A percentile compares a stretch with the other conserved stretches of the same genome.
Conservation (phyloP, 2,888 invertebrate genomes). For the Syrphus vitripennis region DNA sequence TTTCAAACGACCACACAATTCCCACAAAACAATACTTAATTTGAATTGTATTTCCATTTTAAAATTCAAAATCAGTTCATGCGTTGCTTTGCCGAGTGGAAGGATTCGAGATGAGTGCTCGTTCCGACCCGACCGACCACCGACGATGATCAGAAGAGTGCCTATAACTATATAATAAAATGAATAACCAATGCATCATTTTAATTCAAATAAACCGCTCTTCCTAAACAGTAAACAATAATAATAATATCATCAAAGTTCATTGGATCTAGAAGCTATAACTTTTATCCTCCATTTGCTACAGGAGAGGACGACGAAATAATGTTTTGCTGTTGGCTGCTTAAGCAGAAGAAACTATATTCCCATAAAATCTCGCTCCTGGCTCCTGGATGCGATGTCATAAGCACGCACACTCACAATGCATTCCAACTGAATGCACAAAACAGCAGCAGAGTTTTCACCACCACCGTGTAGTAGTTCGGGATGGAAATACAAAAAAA, state of each 20-base stretch:
- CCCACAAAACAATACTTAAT: conserved; percentile 49
- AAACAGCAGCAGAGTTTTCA: conserved; percentile 57
- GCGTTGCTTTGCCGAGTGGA: conserved; percentile 2
- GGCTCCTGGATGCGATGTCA: conserved; percentile 20
- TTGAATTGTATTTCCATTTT: conserved; percentile 50
- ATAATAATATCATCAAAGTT: conserved; percentile 58
- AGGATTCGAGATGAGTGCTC: not conserved
- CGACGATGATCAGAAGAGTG: not conserved
- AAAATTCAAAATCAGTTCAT: conserved; percentile 30
- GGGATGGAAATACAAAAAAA: not conserved
- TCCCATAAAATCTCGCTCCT: conserved; percentile 17
- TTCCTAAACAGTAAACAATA: conserved; percentile 62
- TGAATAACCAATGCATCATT: conserved; percentile 39
- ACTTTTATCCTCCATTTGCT: conserved; percentile 56
- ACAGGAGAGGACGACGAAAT: conserved; percentile 3
- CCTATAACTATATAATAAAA: not conserved
- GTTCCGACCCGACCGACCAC: too few species aligned
- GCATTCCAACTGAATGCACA: conserved; percentile 64
- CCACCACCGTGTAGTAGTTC: not conserved
- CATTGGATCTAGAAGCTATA: conserved; percentile 51
- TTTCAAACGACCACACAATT: conserved; percentile 24
- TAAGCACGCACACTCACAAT: conserved; percentile 47
- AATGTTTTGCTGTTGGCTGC: conserved; percentile 25
- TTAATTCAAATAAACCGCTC: conserved; percentile 61
- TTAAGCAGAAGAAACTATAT: conserved; percentile 35